These are phyloP conservation scores for Hassar affinis DNA, from an alignment of 2,113 vertebrate species.

Conservation along the genomic window DNA sequence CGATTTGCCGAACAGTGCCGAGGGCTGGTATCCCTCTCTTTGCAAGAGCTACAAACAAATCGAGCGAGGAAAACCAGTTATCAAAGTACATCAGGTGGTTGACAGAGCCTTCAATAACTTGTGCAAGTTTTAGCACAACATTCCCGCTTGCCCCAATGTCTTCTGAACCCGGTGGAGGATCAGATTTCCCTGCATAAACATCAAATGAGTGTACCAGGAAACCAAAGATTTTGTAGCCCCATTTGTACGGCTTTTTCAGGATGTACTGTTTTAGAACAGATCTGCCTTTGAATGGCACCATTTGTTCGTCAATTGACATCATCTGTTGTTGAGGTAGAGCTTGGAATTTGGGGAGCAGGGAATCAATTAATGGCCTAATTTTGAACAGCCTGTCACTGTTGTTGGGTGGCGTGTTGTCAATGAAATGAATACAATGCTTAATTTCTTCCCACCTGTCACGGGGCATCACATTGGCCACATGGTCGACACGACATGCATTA, in stretches of 20 bases:
- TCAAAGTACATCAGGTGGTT: conserved; percentile 31
- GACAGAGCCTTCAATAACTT: conserved; percentile 33
- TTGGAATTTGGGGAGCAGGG: conserved; percentile 45
- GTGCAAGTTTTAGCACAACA: too few species aligned
- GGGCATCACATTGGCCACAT: conserved; percentile 47
- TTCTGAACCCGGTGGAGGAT: too few species aligned
- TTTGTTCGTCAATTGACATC: conserved; percentile 47
- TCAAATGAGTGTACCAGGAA: conserved; percentile 35
- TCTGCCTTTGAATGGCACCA: conserved; percentile 51
- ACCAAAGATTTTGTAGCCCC: conserved; percentile 44
- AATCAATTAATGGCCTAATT: conserved; percentile 50
- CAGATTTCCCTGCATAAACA: too few species aligned
- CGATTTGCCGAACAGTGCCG: conserved; percentile 38
- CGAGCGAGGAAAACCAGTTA: conserved; percentile 41
- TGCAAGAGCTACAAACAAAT: conserved; percentile 48
- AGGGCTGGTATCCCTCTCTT: conserved; percentile 46
- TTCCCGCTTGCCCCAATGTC: too few species aligned
- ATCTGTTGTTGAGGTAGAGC: conserved; percentile 48
- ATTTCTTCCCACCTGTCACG: conserved; percentile 46
- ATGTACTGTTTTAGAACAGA: conserved; percentile 43
- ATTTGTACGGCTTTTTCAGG: conserved; percentile 32
- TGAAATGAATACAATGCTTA: conserved; percentile 41
- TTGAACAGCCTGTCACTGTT: conserved; percentile 43
- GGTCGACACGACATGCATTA: conserved; percentile 44
- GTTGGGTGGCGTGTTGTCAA: conserved; percentile 45